Evolutionary conservation across 2,113 vertebrate genomes (phyloP).

Genomic region (Hippotragus niger): DNA sequence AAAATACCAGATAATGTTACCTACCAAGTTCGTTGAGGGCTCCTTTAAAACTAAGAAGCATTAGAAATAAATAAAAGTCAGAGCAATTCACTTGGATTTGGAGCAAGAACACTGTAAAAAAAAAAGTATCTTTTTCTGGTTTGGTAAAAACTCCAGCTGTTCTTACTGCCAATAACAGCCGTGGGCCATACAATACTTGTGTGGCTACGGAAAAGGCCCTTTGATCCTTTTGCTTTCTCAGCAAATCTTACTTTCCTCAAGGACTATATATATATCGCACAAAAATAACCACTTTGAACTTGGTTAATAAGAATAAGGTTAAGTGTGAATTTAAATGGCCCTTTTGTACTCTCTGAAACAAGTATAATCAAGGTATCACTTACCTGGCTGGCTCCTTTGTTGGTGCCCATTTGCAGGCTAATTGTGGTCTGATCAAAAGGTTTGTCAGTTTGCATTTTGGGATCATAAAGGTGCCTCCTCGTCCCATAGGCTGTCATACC

Average conservation of each 20-base stretch:
- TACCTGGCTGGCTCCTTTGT: constrained; percentile 98
- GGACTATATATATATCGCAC: background rate
- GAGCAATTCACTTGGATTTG: background rate
- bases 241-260: background rate
- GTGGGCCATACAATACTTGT: background rate
- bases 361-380: background rate
- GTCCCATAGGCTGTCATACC: constrained; percentile 98
- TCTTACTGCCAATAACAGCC: background rate
- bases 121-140: background rate
- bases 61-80: background rate
- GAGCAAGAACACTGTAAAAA: background rate
- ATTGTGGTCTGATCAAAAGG: constrained; percentile 98
- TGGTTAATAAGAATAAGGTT: background rate
- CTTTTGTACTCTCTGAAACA: background rate
- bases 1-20: background rate
- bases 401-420: constrained; percentile 97
- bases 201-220: background rate
- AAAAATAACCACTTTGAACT: background rate
- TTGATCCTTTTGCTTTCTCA: background rate
- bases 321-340: background rate
- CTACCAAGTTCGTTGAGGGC: background rate
- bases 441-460: constrained; percentile 96
- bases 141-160: background rate
- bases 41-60: background rate
- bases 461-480: constrained; percentile 95